phyloP scores from a whole-genome alignment of 2,888 invertebrate species.

The Perizoma flavofasciatum region DNA sequence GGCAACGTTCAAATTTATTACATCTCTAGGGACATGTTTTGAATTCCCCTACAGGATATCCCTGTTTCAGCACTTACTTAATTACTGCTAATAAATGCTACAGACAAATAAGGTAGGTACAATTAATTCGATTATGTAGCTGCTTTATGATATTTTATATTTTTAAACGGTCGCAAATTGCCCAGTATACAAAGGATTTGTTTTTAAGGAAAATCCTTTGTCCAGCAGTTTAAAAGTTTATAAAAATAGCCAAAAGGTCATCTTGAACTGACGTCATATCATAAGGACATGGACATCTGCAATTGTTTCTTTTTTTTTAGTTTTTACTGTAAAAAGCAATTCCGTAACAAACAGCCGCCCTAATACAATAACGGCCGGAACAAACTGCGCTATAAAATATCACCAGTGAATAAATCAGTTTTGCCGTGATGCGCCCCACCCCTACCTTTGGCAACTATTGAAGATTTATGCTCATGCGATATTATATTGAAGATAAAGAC shows the following conservation, averaged over 20 bases:
- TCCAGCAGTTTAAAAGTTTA: too few relatives aligned
- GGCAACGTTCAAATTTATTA: not conserved
- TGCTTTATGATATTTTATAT: conserved; percentile 25
- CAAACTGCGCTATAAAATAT: conserved; percentile 87
- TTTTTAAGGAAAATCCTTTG: too few relatives aligned
- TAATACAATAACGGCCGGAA: conserved; percentile 87
- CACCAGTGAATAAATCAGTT: conserved; percentile 86
- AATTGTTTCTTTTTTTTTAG: too few relatives aligned
- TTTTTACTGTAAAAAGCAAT: not conserved
- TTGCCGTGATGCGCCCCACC: conserved; percentile 68
- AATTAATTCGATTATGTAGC: conserved; percentile 16
- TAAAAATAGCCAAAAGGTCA: too few relatives aligned
- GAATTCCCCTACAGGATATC: conserved; percentile 38
- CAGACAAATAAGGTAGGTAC: not conserved
- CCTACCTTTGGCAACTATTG: conserved; percentile 64
- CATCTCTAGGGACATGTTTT: conserved; percentile 41
- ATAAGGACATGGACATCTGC: too few relatives aligned
- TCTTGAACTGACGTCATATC: too few relatives aligned
- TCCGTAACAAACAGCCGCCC: conserved; percentile 81
- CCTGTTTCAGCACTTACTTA: conserved; percentile 46
- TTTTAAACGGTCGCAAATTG: conserved; percentile 42
- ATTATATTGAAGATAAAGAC: conserved; percentile 74
- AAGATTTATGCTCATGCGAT: conserved; percentile 75
- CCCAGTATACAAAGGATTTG: too few relatives aligned
- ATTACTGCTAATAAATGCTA: conserved; percentile 42